Evolutionary conservation across 2,797 vertebrate species (phyloP), one percentile per base, ranked within the genome.

Genomic region (Gymnopithys bicolor): DNA sequence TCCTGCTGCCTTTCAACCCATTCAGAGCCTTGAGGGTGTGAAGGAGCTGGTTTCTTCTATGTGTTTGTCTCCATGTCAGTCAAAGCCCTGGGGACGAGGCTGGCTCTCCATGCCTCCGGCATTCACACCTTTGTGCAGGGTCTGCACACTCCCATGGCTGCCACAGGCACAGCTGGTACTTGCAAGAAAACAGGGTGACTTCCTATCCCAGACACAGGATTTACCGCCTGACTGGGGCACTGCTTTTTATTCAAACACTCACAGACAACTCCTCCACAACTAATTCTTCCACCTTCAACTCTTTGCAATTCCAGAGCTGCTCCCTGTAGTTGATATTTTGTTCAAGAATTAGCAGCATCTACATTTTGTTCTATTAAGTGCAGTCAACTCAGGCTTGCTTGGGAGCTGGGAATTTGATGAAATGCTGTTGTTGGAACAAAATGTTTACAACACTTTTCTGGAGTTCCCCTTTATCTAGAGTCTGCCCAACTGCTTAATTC

Each of bases 1-100:
- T 97, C 94, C 96, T 94, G 89, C 75, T 67, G 60, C 84, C 67
- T 95, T 95, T 93, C 83, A 94, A 94, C 41, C 64, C 75, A 87
- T 94, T 95, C 86, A 90, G 74, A 68, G 39, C 49, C 87, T 56
- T 53, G 56, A 90, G 90, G 74, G 88, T 77, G 56, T 94, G 92
- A 95, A 51, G 52, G 71, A 87, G 75, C 9, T 0, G 0, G 10
- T 87, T 93, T 89, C 87, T 95, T 85, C 89, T 53, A 14, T 84
- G 78, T 87, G 45, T 14, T 95, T 97, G 86, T 89, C 81, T 86
- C 21, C 30, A 17, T 62, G 93, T 93, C 93, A 95, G 82, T 11
- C 39, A 71, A 89, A 95, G 43, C 94, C 75, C 86, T 45, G 60
- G 93, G 86, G 95, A 95, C 25, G 32, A 75, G 56, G 45, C 27